These are phyloP conservation scores for Temnothorax rugatulus DNA, from an alignment of 2,888 invertebrate genomes.

Conservation along the genomic window DNA sequence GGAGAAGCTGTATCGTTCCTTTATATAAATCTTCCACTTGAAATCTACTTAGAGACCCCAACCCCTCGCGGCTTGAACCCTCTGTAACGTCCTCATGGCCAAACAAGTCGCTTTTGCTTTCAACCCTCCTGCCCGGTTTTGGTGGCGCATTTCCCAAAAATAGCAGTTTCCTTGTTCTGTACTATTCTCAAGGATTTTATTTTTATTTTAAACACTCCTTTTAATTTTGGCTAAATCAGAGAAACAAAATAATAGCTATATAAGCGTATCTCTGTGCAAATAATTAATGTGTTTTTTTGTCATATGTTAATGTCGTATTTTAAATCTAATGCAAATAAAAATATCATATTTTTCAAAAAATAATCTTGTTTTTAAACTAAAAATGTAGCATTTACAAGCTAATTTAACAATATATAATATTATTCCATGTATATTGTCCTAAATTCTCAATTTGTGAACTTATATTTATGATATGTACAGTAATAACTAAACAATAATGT, in stretches of 20 bases:
- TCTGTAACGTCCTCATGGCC: conserved; percentile 69
- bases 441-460: neutral
- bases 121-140: conserved; percentile 61
- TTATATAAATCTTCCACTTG: conserved; percentile 80
- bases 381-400: neutral
- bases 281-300: neutral
- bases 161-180: neutral
- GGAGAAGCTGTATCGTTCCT: conserved; percentile 74
- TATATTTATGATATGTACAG: neutral
- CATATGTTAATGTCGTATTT: neutral
- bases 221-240: neutral
- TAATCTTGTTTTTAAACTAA: neutral
- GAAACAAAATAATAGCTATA: neutral
- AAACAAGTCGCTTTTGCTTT: conserved; percentile 76
- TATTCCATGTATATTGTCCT: neutral
- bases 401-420: neutral
- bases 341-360: neutral
- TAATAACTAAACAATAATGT: neutral
- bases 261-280: neutral
- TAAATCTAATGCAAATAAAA: neutral
- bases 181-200: neutral
- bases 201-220: neutral
- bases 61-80: conserved; percentile 72
- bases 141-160: conserved; percentile 68
- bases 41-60: conserved; percentile 79